phyloP scores from a whole-genome alignment of 2,797 vertebrate species.

The Hippopotamyrus pictus region DNA sequence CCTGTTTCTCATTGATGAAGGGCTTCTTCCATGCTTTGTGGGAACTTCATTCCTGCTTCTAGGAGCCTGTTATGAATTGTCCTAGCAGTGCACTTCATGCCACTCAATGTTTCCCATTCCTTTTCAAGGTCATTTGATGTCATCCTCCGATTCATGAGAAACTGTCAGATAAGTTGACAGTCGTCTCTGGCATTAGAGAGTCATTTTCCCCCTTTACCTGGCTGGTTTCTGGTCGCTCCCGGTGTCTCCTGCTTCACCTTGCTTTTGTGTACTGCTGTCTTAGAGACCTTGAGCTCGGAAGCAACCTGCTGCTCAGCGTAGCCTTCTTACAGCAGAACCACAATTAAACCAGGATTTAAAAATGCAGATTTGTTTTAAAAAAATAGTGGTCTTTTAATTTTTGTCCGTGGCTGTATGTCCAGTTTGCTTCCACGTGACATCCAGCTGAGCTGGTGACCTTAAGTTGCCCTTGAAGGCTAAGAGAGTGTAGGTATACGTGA shows the following conservation, averaged over 20 bases:
- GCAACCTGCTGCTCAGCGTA: not conserved
- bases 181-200: not conserved
- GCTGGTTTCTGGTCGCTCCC: not conserved
- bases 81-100: not conserved
- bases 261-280: not conserved
- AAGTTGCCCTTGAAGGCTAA: not conserved
- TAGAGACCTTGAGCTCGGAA: not conserved
- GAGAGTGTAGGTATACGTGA: not conserved
- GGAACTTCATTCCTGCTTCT: too few species aligned
- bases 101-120: not conserved
- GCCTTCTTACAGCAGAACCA: not conserved
- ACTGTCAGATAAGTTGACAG: not conserved
- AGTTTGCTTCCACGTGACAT: not conserved
- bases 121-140: not conserved
- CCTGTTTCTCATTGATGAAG: too few species aligned
- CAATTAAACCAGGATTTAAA: not conserved
- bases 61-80: not conserved
- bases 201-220: not conserved
- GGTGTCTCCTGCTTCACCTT: not conserved
- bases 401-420: not conserved
- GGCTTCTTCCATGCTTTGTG: not conserved
- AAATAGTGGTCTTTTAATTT: not conserved
- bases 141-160: not conserved
- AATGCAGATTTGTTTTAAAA: not conserved
- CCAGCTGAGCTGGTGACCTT: not conserved